Conservation (phyloP, 2,888 invertebrate genomes). For the Noctua janthe region DNA sequence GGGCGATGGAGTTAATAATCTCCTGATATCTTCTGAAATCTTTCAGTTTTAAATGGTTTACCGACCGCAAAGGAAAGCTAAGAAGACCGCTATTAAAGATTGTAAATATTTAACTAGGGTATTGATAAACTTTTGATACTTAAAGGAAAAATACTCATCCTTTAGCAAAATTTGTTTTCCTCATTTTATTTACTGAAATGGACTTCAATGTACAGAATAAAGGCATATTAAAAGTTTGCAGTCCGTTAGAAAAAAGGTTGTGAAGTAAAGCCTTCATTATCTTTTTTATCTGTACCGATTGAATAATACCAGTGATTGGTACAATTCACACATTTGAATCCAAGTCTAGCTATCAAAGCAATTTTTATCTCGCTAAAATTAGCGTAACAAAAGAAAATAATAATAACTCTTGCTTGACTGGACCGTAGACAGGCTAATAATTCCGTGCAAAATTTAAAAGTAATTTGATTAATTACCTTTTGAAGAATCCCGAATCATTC, state of each 20-base stretch:
- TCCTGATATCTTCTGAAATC: constrained; percentile 38
- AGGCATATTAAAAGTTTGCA: neutral
- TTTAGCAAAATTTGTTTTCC: neutral
- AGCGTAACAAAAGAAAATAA: constrained; percentile 37
- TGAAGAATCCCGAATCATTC: constrained; percentile 44
- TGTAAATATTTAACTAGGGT: constrained; percentile 41
- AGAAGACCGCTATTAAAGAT: constrained; percentile 10
- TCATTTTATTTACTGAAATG: constrained; percentile 6
- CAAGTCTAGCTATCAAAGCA: constrained; percentile 12
- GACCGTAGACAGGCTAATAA: constrained; percentile 14
- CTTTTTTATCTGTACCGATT: constrained; percentile 8
- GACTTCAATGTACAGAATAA: constrained; percentile 5
- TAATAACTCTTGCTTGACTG: constrained; percentile 27
- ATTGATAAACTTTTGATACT: constrained; percentile 29
- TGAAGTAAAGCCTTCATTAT: constrained; percentile 6
- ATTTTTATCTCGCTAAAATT: constrained; percentile 15
- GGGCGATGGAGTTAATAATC: constrained; percentile 24
- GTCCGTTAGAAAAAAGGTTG: neutral
- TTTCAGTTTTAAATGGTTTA: constrained; percentile 36
- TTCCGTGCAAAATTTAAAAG: constrained; percentile 17
- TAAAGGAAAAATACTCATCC: constrained; percentile 3
- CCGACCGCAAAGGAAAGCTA: constrained; percentile 14
- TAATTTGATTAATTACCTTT: constrained; percentile 50
- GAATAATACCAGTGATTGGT: constrained; percentile 9
- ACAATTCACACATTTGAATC: constrained; percentile 19